Base-by-base conservation (phyloP, 2,888 invertebrate species). In the Icerya purchasi region DNA sequence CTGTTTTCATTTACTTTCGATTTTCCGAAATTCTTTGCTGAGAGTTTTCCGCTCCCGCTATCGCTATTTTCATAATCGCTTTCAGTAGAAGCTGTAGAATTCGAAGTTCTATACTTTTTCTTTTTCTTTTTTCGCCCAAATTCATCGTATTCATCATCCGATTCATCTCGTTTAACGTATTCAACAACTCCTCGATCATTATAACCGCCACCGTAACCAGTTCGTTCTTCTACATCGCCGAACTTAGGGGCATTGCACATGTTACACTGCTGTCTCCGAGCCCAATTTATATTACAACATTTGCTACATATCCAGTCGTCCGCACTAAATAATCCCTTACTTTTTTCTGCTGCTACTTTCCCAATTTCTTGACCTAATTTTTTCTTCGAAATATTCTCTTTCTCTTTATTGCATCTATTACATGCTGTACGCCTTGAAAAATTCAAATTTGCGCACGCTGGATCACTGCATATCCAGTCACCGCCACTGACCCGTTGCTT, bases 231-330 rank as follows among this genome's bases (percentile, higher is more conserved):
- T 62, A 91, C 85, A 74, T 94, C 93, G 20, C 90, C 91, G 72
- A 91, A 90, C 74, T 96, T 96, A 0, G 97, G 94, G 2, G 96
- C 91, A 75, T 96, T 97, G 73, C 98, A 98, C 76, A 98, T 90
- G 73, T 98, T 98, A 74, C 98, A 98, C 59, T 88, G 89, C 69
- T 84, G 85, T 59, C 98, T 78, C 64, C 94, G 78, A 22, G 97
- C 96, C 98, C 94, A 94, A 73, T 98, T 98, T 14, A 98, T 97
- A 73, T 98, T 98, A n/a, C 96, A 96, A 75, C 98, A 98, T 72
- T 96, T 96, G 73, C 89, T 91, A 73, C 98, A 98, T 70, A 94
- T 92, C 98, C 98, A 98, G 73, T 98, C 98, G 72, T 98, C 97
- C 50, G 98, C 97, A 73, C 92, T 91, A 72, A 85, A 84, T 62